Base-by-base conservation (phyloP, 1,140 invertebrate genomes). In the Aphelenchoides fujianensis region DNA sequence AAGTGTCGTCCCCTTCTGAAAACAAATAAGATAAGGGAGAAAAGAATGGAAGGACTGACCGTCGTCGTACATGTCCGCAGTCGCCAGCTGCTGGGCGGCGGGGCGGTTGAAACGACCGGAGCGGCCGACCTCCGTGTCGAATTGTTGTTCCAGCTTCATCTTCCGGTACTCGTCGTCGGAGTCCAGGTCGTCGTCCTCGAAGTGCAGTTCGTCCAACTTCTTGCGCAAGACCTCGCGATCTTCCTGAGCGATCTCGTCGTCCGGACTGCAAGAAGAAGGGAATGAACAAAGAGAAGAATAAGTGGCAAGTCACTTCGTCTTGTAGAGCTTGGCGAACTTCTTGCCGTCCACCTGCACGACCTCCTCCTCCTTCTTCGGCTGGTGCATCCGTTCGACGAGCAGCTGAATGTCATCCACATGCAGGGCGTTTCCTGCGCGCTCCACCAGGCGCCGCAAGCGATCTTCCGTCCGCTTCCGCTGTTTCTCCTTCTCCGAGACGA, bases 311-410 rank as follows among this genome's bases (percentile, higher is more conserved):
- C 41, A 48, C 41, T 48, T 48, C 12, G 12, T 48, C 23, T 48
- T 48, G 41, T 48, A 48, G 37, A 74, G 75, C 35, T 27, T 16
- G 48, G 59, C 59, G 2, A 61, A 61, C 59, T 61, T 31, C 59
- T 61, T 61, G 28, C 59, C 59, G 1, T 31, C 59, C 27, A 61
- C 59, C 2, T 61, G 28, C 0, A 61, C 59, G 59, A 28, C 36
- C 36, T 61, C 31, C 36, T 61, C n/a, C n/a, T 61, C 27, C 59
- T 27, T 30, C 2, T 61, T 61, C 36, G 31, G n/a, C 27, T 28
- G 59, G 19, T 61, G 16, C 59, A 61, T 61, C 36, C 36, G n/a
- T 28, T 61, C 59, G 16, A 61, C 59, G 1, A 61, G n/a, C 31
- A n/a, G n/a, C n/a, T 61, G 59, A n/a, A 61, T 19, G n/a, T 61